Base-by-base conservation (phyloP, 1,140 invertebrate species). In the Globodera ellingtonae region DNA sequence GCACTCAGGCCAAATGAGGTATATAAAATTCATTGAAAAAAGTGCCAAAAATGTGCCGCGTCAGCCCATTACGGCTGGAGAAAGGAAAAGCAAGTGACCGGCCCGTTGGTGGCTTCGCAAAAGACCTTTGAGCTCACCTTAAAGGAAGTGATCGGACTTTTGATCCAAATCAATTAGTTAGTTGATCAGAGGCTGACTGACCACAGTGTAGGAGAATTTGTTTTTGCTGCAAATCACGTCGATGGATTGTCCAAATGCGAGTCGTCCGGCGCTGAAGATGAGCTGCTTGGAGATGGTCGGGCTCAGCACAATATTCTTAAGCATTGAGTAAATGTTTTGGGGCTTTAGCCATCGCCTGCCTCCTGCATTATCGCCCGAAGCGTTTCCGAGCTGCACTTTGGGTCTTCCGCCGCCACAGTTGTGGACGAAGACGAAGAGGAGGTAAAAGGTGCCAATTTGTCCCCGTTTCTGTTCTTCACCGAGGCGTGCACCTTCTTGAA, bases 291-390 rank as follows among this genome's bases (percentile, higher is more conserved):
- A 85, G 18, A 85, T 85, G 44, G 84, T 87, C 47, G 84, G 86
- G 56, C 83, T 87, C 18, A 83, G 83, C 21, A 85, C 84, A 72
- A 87, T 85, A 66, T 85, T 85, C 84, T 85, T 66, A 87, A 85
- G 72, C 35, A 35, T 35, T 35, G 35, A 35, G 35, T 35, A 35
- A 35, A 35, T 35, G 35, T 35, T 35, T 35, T 67, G 8, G 50
- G 4, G 6, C 56, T 66, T 24, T 13, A 66, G 82, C 21, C 44
- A 79, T 35, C 46, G 62, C 50, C 59, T 66, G 87, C 84, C 74
- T 85, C 86, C 8, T 87, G 82, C 84, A 85, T 85, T 24, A 85
- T 85, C n/a, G 75, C 66, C 52, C 83, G 71, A 48, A 85, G 78
- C 10, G 84, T 85, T n/a, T 87, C 84, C 50, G 78, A 82, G 47